These are phyloP conservation scores for Hermaeophaga mercurialis DNA, from an alignment of 2,888 invertebrate genomes.

Conservation along the genomic window DNA sequence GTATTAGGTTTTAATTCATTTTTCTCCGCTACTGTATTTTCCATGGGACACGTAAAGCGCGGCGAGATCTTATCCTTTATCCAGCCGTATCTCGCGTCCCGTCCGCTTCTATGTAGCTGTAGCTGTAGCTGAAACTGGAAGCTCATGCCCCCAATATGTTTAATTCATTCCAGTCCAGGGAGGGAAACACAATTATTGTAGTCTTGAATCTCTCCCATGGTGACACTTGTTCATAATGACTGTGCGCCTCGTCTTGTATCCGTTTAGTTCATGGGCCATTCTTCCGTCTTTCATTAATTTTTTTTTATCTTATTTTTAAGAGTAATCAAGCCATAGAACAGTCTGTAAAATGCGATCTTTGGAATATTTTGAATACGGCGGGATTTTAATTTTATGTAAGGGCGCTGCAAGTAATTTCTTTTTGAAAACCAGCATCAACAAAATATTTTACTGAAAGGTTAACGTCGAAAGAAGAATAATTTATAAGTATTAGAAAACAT, in stretches of 20 bases:
- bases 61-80: conserved; percentile 10
- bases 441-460: too few species aligned
- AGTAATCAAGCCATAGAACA: conserved; percentile 20
- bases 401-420: too few species aligned
- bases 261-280: conserved; percentile 25
- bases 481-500: too few species aligned
- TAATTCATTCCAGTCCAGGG: conserved; percentile 51
- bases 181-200: conserved; percentile 59
- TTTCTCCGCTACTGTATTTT: conserved; percentile 3
- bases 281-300: too few species aligned
- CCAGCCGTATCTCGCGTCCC: conserved; percentile 6
- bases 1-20: neutral
- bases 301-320: conserved; percentile 10
- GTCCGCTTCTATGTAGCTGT: neutral
- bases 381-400: too few species aligned
- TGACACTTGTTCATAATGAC: conserved; percentile 71
- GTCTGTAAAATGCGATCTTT: conserved; percentile 4
- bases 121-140: conserved; percentile 14
- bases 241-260: conserved; percentile 40
- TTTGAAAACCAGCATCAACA: too few species aligned
- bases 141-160: conserved; percentile 46
- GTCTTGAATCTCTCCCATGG: conserved; percentile 59
- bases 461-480: too few species aligned
- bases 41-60: conserved; percentile 7
- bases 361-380: too few species aligned